Base-by-base conservation (phyloP, 2,797 vertebrate genomes). In the Eleutherodactylus coqui region DNA sequence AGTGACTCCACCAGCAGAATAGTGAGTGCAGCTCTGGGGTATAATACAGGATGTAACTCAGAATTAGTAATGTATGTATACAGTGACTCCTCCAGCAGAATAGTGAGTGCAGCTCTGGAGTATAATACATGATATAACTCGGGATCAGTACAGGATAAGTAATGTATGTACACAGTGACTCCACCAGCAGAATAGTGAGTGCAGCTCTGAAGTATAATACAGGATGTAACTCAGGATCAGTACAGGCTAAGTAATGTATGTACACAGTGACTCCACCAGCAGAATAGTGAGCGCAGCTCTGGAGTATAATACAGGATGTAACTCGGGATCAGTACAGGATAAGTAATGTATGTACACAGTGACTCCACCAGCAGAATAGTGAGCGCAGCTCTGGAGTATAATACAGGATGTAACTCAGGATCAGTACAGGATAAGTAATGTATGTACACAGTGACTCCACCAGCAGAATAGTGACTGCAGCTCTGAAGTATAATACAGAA, bases 161-260 rank as follows among this genome's bases (percentile, higher is more conserved):
- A n/a, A n/a, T n/a, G 60, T 62, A 62, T 62, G 60, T 62, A 62
- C 60, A 62, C 60, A 62, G 60, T 62, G 60, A 62, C 60, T 32
- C 0, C 27, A 62, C 27, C 60, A 32, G 27, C 60, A 62, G 60
- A 62, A 62, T 32, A 62, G 60, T 62, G 11, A 62, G 67, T 38
- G 34, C 64, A 69, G 64, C 64, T 69, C 64, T 69, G 34, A 34
- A 24, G 64, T 21, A 38, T 69, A 38, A 69, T 69, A 69, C n/a
- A n/a, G n/a, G n/a, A 21, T 24, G 11, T 53, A 53, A 53, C 51
- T 53, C 62, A 67, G 62, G 62, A 67, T 67, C 29, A 67, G 62
- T 69, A 62, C 29, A 29, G 60, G 29, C 29, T 62, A 29, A 29
- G 32, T n/a, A n/a, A n/a, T n/a, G 60, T 62, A 62, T 62, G 60